phyloP scores from a whole-genome alignment of 2,888 invertebrate species.

The Volucella bombylans region DNA sequence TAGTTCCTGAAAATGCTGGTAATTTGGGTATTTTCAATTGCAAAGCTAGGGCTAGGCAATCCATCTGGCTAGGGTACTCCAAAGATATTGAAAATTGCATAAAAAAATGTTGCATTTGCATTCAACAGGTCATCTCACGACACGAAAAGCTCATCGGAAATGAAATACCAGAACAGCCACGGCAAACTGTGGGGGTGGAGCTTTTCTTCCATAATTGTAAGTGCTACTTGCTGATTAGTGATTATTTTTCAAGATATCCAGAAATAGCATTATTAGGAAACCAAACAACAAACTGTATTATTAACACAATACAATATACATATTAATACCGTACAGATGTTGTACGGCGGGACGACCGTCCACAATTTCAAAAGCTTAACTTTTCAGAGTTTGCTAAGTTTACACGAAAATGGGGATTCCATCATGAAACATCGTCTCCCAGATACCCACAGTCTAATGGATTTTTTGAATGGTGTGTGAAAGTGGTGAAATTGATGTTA shows the following conservation, averaged over 20 bases:
- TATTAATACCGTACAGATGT: slow-evolving; percentile 32
- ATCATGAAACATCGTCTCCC: slow-evolving; percentile 15
- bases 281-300: slow-evolving; percentile 3
- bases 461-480: slow-evolving; percentile 27
- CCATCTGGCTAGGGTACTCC: too few relatives aligned
- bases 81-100: too few relatives aligned
- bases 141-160: too few relatives aligned
- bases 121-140: too few relatives aligned
- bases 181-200: slow-evolving; percentile 25
- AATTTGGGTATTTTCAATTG: too few relatives aligned
- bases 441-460: slow-evolving; percentile 23
- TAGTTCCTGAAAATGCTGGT: too few relatives aligned
- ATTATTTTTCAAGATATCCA: slow-evolving; percentile 38
- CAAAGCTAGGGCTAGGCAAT: too few relatives aligned
- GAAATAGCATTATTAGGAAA: slow-evolving; percentile 27
- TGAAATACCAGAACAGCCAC: too few relatives aligned
- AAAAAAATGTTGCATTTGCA: too few relatives aligned
- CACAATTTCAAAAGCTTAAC: slow-evolving; percentile 14
- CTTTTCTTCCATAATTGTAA: slow-evolving; percentile 21
- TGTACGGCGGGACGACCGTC: slow-evolving; percentile 17
- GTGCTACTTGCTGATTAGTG: slow-evolving; percentile 26
- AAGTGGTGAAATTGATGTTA: slow-evolving; percentile 26
- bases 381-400: not conserved
- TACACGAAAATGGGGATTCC: slow-evolving; percentile 9
- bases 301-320: slow-evolving; percentile 17